phyloP scores from a whole-genome alignment of 1,140 invertebrate species.

The Sipha flava region DNA sequence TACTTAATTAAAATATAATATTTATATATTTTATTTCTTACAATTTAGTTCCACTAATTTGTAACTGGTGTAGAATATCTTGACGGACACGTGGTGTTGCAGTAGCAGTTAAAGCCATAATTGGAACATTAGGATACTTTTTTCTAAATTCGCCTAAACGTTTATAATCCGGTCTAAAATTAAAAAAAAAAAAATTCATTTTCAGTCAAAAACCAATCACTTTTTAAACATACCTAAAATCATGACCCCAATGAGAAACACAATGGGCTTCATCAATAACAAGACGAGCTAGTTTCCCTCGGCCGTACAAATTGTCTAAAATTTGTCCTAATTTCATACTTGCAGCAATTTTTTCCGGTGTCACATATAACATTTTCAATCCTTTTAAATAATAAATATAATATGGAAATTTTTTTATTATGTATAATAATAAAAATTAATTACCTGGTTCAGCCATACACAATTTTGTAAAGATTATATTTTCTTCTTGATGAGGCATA shows the following conservation, averaged over 20 bases:
- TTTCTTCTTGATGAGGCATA: constrained; percentile 50
- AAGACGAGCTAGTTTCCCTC: constrained; percentile 62
- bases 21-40: background rate
- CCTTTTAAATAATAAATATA: constrained; percentile 38
- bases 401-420: background rate
- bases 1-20: background rate
- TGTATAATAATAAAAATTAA: background rate
- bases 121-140: constrained; percentile 52
- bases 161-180: constrained; percentile 48
- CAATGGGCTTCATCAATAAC: constrained; percentile 75
- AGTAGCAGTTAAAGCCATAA: constrained; percentile 68
- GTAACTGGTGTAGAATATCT: constrained; percentile 83
- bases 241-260: constrained; percentile 65
- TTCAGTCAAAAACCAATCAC: background rate
- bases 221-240: constrained; percentile 50
- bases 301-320: constrained; percentile 46
- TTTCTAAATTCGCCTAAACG: constrained; percentile 43
- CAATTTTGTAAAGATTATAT: constrained; percentile 61
- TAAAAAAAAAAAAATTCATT: background rate
- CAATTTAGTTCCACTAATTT: constrained; percentile 47
- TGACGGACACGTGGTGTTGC: constrained; percentile 80
- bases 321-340: constrained; percentile 47
- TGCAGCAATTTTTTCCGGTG: constrained; percentile 80
- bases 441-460: constrained; percentile 33
- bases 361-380: constrained; percentile 87